A percentile compares a stretch with the other conserved stretches of the same genome.
phyloP scores from a whole-genome alignment of 2,113 vertebrate species.

The Malurus alboscapulatus region DNA sequence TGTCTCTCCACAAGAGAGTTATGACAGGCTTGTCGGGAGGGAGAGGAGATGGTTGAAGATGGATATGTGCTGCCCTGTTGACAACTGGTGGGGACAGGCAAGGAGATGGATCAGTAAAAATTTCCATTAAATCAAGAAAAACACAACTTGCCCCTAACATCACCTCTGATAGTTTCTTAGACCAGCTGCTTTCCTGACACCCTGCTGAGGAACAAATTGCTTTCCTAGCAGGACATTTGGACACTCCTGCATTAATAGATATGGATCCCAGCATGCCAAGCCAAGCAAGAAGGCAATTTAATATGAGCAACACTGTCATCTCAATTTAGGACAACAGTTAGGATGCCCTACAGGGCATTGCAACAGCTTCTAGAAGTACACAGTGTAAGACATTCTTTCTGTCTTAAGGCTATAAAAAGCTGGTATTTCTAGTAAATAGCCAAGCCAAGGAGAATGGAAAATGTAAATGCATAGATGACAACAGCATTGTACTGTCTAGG shows the following conservation, averaged over 20 bases:
- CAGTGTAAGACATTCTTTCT: slow-evolving; percentile 55
- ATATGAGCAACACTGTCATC: slow-evolving; percentile 83
- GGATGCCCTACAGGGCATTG: slow-evolving; percentile 74
- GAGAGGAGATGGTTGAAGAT: slow-evolving; percentile 35
- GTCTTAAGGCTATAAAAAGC: slow-evolving; percentile 71
- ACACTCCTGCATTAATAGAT: slow-evolving; percentile 80
- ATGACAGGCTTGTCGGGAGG: slow-evolving; percentile 40
- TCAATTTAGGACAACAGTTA: slow-evolving; percentile 83
- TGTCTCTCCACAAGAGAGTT: slow-evolving; percentile 43
- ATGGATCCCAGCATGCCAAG: slow-evolving; percentile 78
- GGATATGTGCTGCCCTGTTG: slow-evolving; percentile 51
- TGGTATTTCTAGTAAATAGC: slow-evolving; percentile 70
- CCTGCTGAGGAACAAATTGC: slow-evolving; percentile 85
- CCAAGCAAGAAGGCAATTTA: slow-evolving; percentile 78
- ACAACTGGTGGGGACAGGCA: slow-evolving; percentile 54
- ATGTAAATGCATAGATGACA: slow-evolving; percentile 50
- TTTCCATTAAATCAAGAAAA: slow-evolving; percentile 80
- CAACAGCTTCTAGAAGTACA: slow-evolving; percentile 71
- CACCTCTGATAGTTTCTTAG: slow-evolving; percentile 78
- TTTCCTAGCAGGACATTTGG: slow-evolving; percentile 82
- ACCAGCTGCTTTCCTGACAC: slow-evolving; percentile 79
- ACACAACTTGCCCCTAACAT: slow-evolving; percentile 75
- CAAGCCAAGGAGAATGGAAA: slow-evolving; percentile 59
- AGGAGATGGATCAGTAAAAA: slow-evolving; percentile 69
- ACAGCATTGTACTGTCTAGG: slow-evolving; percentile 5